Evolutionary conservation across 2,888 invertebrate species (phyloP), one percentile per base, ranked within the genome.

Genomic region (Pollenia labialis): DNA sequence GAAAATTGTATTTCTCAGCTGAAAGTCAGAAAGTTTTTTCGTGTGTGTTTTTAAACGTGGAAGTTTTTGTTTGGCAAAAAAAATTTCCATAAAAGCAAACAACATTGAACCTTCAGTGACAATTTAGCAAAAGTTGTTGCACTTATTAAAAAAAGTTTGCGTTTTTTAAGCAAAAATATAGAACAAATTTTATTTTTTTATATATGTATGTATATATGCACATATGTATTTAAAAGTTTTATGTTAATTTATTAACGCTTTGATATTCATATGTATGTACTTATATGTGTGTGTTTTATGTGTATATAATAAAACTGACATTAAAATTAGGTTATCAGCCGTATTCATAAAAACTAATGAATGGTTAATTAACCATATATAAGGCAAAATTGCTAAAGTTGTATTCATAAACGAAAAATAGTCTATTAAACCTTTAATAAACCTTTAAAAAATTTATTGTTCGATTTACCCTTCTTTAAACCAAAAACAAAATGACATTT

Each of bases 111-210:
- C 60, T 84, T 84, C 79, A 68, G 71, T 79, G 84, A 79, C 79
- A 84, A 79, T 84, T 84, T 79, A 74, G 72, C 54, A 84, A 74
- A 84, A 74, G 77, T 84, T 79, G 79, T 84, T 79, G 72, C 84
- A 79, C 52, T 84, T 84, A 79, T 79, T 84, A 84, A 60, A 66
- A 72, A 69, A 76, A 84, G 42, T 79, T 69, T 58, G 32, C 32
- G 14, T 75, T 81, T 81, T 72, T 62, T 32, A 46, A 66, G 32
- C 23, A 62, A 56, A 54, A 40, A 6, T 3, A 54, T 44, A 18
- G 32, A 68, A 18, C n/a, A n/a, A 52, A 50, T 40, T 42, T 18
- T 56, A 48, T 62, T n/a, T 64, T 58, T 66, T 4, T 32, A 4
- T 32, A 32, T 32, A 23, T 23, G 23, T 54, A 75, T 52, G 75